Evolutionary conservation across 2,888 invertebrate species (phyloP).

Genomic region (Mayetiola destructor): DNA sequence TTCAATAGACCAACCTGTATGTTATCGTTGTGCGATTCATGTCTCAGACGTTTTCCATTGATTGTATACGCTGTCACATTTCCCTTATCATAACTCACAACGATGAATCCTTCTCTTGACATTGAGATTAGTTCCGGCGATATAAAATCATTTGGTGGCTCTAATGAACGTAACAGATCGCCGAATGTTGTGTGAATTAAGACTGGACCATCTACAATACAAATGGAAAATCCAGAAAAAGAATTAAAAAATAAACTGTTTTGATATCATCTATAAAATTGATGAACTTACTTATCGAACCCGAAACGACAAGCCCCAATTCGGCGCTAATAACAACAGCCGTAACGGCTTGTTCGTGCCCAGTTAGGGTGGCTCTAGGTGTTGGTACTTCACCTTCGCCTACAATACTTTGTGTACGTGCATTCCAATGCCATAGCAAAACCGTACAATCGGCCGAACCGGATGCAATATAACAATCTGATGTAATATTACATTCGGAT

Average conservation of each 20-base stretch:
- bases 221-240: constrained; percentile 9
- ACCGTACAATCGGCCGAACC: constrained; percentile 98
- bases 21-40: constrained; percentile 87
- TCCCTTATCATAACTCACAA: constrained; percentile 84
- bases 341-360: constrained; percentile 91
- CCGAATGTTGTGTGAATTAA: constrained; percentile 97
- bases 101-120: constrained; percentile 91
- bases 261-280: background rate
- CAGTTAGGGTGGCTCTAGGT: constrained; percentile 91
- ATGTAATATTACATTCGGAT: constrained; percentile 97
- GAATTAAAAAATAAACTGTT: constrained; percentile 1
- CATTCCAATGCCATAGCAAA: constrained; percentile 97
- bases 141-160: constrained; percentile 58
- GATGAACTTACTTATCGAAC: constrained; percentile 48
- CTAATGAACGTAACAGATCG: constrained; percentile 82
- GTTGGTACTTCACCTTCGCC: constrained; percentile 93
- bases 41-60: constrained; percentile 77
- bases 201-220: constrained; percentile 77
- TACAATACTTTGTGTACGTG: constrained; percentile 89
- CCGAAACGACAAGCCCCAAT: constrained; percentile 91
- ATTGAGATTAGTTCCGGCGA: constrained; percentile 80
- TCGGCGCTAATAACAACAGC: constrained; percentile 96
- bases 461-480: constrained; percentile 96
- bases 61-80: constrained; percentile 89
- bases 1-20: constrained; percentile 54